A percentile compares a stretch with the other conserved stretches of the same genome.
Conservation (phyloP, 2,888 invertebrate species). For the Nycteola revayana region DNA sequence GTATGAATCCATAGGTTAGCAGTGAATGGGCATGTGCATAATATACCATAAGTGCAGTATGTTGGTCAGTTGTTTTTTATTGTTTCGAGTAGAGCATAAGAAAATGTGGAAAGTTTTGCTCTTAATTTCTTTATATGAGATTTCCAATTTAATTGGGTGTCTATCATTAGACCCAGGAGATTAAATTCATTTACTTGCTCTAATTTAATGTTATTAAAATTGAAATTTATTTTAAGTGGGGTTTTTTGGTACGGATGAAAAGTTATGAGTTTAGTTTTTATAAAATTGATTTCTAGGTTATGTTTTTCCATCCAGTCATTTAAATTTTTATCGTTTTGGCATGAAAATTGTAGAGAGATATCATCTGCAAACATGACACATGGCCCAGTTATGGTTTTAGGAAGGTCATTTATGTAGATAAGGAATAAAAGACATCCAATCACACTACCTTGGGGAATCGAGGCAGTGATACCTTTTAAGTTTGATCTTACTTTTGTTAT, state of each 20-base stretch:
- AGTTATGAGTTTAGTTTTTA: constrained; percentile 8
- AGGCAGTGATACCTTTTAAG: not conserved
- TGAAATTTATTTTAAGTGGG: constrained; percentile 1
- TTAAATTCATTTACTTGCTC: constrained; percentile 3
- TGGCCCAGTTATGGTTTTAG: constrained; percentile 1
- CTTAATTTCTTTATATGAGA: not conserved
- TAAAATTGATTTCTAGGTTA: constrained; percentile 7
- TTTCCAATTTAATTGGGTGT: constrained; percentile 1
- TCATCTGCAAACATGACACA: constrained; percentile 6
- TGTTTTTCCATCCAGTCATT: constrained; percentile 3
- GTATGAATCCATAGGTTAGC: not conserved
- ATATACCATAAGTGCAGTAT: not conserved
- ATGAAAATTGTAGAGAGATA: not conserved
- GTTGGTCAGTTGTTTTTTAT: not conserved
- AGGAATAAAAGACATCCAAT: constrained; percentile 4
- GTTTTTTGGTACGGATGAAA: constrained; percentile 3
- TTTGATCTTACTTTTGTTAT: too few relatives aligned
- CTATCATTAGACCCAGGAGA: not conserved
- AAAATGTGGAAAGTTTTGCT: constrained; percentile 2
- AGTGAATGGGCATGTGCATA: not conserved
- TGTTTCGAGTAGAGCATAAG: not conserved
- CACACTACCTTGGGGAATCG: constrained; percentile 1
- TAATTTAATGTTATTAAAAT: not conserved
- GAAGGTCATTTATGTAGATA: constrained; percentile 4
- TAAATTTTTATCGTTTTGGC: constrained; percentile 1